phyloP scores from a whole-genome alignment of 2,888 invertebrate genomes.

The Dexiosoma caninum region DNA sequence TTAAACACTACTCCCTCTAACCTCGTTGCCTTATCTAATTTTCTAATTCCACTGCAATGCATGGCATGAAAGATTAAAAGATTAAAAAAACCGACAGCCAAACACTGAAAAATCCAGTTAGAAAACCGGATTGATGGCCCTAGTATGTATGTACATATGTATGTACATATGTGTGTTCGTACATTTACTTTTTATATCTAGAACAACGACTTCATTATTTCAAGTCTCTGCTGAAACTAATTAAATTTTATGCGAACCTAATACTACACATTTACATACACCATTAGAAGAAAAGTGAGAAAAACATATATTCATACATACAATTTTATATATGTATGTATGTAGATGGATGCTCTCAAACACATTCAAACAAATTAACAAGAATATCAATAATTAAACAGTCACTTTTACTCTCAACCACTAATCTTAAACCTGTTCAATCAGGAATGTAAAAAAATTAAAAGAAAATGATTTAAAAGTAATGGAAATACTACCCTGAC shows the following conservation, averaged over 20 bases:
- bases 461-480: constrained; percentile 12
- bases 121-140: too few relatives aligned
- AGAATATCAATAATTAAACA: constrained; percentile 6
- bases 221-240: constrained; percentile 8
- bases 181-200: too few relatives aligned
- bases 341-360: neutral
- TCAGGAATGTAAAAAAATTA: constrained; percentile 21
- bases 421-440: neutral
- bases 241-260: constrained; percentile 51
- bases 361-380: neutral
- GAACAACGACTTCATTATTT: neutral
- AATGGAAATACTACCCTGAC: too few relatives aligned
- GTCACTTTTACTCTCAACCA: neutral
- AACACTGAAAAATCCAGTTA: too few relatives aligned
- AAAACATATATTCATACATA: neutral
- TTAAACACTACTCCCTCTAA: too few relatives aligned
- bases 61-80: too few relatives aligned
- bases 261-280: constrained; percentile 26
- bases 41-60: too few relatives aligned
- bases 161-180: too few relatives aligned
- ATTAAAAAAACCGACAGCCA: too few relatives aligned
- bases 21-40: neutral
- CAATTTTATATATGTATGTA: neutral
- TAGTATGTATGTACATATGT: too few relatives aligned
- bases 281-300: constrained; percentile 19